Base-by-base conservation (phyloP, 2,888 invertebrate species). In the Mythimna albipuncta region DNA sequence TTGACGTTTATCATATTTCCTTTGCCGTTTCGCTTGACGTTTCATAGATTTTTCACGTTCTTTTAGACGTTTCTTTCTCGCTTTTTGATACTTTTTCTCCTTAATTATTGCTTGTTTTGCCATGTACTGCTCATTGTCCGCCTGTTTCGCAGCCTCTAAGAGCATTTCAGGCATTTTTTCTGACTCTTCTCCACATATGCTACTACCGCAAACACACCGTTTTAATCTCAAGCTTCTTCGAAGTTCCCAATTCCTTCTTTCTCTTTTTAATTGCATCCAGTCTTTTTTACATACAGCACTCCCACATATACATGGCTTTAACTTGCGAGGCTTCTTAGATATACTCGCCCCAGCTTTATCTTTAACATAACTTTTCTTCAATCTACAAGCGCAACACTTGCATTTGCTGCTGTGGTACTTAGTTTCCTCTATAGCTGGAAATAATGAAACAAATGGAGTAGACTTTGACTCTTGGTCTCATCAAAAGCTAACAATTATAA, bases 1-100 rank as follows among this genome's bases (percentile, higher is more conserved):
- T 26, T 71, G 50, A 21, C 19, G 11, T 35, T 35, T 64, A 54
- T 85, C 75, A 10, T 21, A 9, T 62, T 38, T 59, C 9, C 13
- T 62, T 38, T 65, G 77, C 16, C 0, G 0, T 55, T 35, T 21
- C 1, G 1, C 19, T 58, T 35, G 6, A 6, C n/a, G 9, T 35
- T 54, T 35, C 44, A 75, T 50, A 55, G 47, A 19, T 62, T 2
- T 57, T 19, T 59, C 59, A 59, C 54, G 55, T 2, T 6, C 0
- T 44, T 65, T 69, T 13, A 16, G 6, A 10, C 82, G 71, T 16
- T 6, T 0, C 35, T 16, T 6, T 35, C 64, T 72, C 2, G n/a
- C 54, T 57, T 72, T 57, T 6, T 54, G 58, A 19, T 67, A 65
- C n/a, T 10, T 10, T 38, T 75, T 54, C 10, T 64, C 50, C 0